Percentiles rank a stretch among this genome's conserved stretches.
Conservation (phyloP, 1,140 invertebrate genomes). For the Metopolophium dirhodum region DNA sequence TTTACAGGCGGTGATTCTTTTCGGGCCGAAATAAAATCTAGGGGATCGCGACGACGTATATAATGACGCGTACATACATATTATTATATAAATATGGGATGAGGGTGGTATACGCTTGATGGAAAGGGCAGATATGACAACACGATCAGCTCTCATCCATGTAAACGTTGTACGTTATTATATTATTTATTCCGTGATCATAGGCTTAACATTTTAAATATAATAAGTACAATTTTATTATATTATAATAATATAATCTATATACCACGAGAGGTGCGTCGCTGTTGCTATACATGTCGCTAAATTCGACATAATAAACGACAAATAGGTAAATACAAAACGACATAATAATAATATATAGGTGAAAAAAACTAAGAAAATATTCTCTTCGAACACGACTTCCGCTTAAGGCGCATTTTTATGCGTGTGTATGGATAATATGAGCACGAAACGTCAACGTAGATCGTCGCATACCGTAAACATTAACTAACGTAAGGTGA, state of each 20-base stretch:
- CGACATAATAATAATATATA: neutral
- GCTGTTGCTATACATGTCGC: too few relatives aligned
- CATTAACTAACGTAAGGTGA: too few relatives aligned
- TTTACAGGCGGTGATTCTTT: constrained; percentile 14
- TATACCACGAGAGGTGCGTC: neutral
- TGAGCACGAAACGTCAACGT: constrained; percentile 7
- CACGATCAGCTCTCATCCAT: neutral
- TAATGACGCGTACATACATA: neutral
- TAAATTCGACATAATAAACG: too few relatives aligned
- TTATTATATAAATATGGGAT: neutral
- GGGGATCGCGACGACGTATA: neutral
- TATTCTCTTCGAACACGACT: neutral
- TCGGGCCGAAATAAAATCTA: neutral
- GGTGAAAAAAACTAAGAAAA: neutral
- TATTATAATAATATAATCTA: neutral
- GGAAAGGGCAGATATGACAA: neutral
- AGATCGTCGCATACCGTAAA: neutral
- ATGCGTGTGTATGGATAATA: neutral
- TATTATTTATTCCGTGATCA: neutral
- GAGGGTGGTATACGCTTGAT: neutral
- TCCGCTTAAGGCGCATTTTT: neutral
- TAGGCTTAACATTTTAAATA: neutral
- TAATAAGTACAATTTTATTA: too few relatives aligned
- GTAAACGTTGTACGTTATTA: neutral
- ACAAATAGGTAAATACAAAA: neutral